Percentiles rank a stretch among this genome's conserved stretches.
Evolutionary conservation across 2,797 vertebrate species (phyloP).

Genomic region (Trachops cirrhosus): DNA sequence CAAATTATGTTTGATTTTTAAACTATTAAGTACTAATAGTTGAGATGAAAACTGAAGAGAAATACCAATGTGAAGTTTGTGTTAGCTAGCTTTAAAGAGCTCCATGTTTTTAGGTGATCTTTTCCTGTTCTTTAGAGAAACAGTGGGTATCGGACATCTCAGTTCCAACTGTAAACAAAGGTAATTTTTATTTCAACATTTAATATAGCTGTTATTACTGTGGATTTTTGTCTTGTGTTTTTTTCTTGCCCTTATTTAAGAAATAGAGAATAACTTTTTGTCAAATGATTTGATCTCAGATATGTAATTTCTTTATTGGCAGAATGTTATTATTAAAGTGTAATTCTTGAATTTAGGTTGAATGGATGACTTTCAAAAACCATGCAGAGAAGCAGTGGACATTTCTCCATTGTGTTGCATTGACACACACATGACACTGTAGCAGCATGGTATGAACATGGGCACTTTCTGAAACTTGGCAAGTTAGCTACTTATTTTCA

Average conservation of each 20-base stretch:
- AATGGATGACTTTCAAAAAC: conserved; percentile 54
- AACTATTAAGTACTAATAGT: conserved; percentile 48
- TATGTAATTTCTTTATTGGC: conserved; percentile 30
- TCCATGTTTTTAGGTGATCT: conserved; percentile 42
- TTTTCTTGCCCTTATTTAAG: conserved; percentile 41
- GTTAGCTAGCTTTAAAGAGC: conserved; percentile 55
- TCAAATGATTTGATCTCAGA: conserved; percentile 31
- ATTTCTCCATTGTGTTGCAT: not conserved
- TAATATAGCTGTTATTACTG: conserved; percentile 62
- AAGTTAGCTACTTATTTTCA: not conserved
- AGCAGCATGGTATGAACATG: not conserved
- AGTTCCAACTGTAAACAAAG: conserved; percentile 61
- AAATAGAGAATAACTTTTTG: conserved; percentile 26
- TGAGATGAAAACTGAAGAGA: conserved; percentile 35
- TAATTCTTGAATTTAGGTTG: conserved; percentile 59
- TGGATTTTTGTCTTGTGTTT: conserved; percentile 64
- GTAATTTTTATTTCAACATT: conserved; percentile 66
- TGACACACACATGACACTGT: not conserved
- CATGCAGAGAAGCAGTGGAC: not conserved
- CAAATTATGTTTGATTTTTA: conserved; percentile 73
- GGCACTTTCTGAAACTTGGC: not conserved
- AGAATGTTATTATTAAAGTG: conserved; percentile 52
- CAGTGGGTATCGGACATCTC: conserved; percentile 39
- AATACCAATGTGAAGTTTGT: conserved; percentile 60
- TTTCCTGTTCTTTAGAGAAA: conserved; percentile 29